These are phyloP conservation scores for Tachycineta bicolor DNA, from an alignment of 2,113 vertebrate genomes.

Conservation along the genomic window DNA sequence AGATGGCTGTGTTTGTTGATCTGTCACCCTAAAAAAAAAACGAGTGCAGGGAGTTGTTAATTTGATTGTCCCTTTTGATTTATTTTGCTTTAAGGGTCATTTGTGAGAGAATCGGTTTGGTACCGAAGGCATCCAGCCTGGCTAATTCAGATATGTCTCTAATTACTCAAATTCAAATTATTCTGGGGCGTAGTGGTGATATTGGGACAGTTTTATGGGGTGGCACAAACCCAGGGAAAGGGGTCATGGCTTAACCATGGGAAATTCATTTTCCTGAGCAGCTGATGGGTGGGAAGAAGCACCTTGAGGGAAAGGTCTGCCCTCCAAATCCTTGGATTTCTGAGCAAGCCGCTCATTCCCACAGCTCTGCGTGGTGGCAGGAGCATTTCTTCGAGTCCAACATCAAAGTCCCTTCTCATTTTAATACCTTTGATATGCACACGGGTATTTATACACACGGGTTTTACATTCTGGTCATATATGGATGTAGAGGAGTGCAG, in stretches of 20 bases:
- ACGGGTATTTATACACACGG: neutral
- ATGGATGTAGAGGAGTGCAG: neutral
- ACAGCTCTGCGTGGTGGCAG: neutral
- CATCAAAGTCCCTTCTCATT: constrained; percentile 24
- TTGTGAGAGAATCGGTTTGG: neutral
- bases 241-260: neutral
- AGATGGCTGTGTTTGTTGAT: neutral
- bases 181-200: neutral
- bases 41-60: constrained; percentile 37
- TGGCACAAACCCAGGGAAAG: neutral
- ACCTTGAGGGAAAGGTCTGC: neutral
- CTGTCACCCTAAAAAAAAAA: constrained; percentile 58
- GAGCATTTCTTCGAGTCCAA: neutral
- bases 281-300: neutral
- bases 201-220: neutral
- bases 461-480: neutral
- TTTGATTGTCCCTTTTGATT: neutral
- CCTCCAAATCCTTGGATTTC: neutral
- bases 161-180: neutral
- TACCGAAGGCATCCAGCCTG: neutral
- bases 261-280: neutral
- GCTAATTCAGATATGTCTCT: constrained; percentile 5
- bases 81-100: constrained; percentile 36
- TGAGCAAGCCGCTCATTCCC: constrained; percentile 4
- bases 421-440: neutral